Conservation (phyloP, 2,113 vertebrate species). For the Callorhinus ursinus region DNA sequence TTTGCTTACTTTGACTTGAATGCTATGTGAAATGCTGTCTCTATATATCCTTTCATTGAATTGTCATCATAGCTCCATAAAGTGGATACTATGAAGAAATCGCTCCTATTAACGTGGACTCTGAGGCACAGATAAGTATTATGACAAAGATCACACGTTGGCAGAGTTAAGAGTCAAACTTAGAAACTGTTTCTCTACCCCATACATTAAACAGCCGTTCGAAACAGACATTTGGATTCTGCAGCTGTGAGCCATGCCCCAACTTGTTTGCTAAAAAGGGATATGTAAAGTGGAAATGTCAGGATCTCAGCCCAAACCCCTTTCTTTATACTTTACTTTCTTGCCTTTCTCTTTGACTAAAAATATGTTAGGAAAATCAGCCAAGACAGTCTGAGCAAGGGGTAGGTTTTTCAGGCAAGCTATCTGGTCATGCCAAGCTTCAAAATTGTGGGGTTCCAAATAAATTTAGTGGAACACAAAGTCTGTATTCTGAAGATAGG, state of each 20-base stretch:
- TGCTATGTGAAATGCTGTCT: background rate
- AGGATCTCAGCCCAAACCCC: constrained; percentile 51
- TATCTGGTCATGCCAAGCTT: background rate
- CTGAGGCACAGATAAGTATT: constrained; percentile 34
- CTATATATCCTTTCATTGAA: background rate
- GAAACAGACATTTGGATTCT: constrained; percentile 71
- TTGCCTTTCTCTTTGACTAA: constrained; percentile 58
- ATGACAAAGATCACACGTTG: constrained; percentile 7
- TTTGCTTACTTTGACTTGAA: background rate
- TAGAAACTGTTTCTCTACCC: constrained; percentile 60
- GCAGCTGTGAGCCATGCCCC: constrained; percentile 65
- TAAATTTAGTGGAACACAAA: background rate
- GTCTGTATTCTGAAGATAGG: background rate
- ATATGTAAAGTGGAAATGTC: constrained; percentile 68
- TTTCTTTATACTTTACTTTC: constrained; percentile 61
- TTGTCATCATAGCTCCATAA: background rate
- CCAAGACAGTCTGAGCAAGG: constrained; percentile 16
- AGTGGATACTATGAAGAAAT: background rate
- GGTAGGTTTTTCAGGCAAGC: constrained; percentile 30
- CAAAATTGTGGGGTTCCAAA: background rate
- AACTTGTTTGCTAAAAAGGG: constrained; percentile 71
- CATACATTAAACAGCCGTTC: constrained; percentile 28
- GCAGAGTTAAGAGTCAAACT: constrained; percentile 63
- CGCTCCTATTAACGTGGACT: constrained; percentile 29
- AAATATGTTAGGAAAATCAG: constrained; percentile 44